A percentile compares a stretch with the other conserved stretches of the same genome.
phyloP scores from a whole-genome alignment of 2,113 vertebrate species.

The Tyto alba region DNA sequence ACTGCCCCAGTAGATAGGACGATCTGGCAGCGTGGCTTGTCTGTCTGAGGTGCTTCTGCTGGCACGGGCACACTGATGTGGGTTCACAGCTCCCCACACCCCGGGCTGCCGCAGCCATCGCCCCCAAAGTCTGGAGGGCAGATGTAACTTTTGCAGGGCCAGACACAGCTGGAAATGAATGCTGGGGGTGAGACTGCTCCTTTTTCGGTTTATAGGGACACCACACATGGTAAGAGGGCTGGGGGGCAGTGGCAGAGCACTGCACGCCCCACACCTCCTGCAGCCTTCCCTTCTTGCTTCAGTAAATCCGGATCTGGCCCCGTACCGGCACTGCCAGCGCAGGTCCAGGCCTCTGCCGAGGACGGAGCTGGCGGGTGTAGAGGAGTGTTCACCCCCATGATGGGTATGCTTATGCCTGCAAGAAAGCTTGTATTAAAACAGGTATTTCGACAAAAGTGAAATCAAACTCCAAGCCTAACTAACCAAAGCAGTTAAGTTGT shows the following conservation, averaged over 20 bases:
- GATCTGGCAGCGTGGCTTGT: rapidly evolving
- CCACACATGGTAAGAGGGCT: neutral
- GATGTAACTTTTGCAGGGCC: neutral
- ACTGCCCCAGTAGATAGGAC: neutral
- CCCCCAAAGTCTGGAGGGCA: neutral
- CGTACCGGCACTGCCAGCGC: rapidly evolving
- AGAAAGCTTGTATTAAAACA: neutral
- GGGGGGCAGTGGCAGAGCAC: neutral
- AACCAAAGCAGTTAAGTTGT: neutral
- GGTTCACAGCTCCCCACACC: neutral
- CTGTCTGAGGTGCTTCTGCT: neutral
- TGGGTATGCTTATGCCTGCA: neutral
- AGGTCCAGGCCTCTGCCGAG: neutral
- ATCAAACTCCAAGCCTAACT: neutral
- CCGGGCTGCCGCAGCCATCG: neutral
- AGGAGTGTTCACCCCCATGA: neutral
- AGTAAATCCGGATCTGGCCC: neutral
- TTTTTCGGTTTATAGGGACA: neutral
- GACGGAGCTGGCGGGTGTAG: neutral
- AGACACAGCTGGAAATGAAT: neutral
- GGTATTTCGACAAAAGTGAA: neutral
- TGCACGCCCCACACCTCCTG: neutral
- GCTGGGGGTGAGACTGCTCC: neutral
- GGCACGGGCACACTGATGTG: neutral
- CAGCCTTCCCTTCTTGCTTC: neutral